phyloP scores from a whole-genome alignment of 1,140 invertebrate species.

The Lasioglossum baleicum region DNA sequence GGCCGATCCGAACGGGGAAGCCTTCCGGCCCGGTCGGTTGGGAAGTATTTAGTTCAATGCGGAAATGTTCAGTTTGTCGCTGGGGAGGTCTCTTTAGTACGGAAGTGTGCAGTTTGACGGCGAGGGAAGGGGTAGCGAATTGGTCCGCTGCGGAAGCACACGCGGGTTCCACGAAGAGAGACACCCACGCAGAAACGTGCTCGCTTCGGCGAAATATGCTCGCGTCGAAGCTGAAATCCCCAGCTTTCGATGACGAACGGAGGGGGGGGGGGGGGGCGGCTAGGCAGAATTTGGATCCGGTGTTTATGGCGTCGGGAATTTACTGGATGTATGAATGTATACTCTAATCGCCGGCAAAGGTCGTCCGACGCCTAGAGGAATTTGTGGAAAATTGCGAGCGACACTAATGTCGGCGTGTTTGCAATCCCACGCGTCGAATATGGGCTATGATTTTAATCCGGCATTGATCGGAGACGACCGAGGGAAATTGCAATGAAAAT shows the following conservation, averaged over 20 bases:
- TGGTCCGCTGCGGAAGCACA: constrained; percentile 10
- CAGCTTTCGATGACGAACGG: neutral
- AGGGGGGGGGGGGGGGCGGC: too few relatives aligned
- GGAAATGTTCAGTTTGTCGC: constrained; percentile 36
- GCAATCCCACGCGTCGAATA: too few relatives aligned
- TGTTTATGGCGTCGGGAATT: neutral
- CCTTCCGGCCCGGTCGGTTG: neutral
- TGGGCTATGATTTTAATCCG: too few relatives aligned
- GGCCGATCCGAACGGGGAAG: neutral
- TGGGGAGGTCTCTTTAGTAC: constrained; percentile 11
- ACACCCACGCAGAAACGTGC: neutral
- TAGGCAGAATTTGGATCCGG: neutral
- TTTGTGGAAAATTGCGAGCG: too few relatives aligned
- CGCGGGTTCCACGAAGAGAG: constrained; percentile 1
- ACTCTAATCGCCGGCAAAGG: too few relatives aligned
- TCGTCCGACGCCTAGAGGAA: too few relatives aligned
- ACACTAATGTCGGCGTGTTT: too few relatives aligned
- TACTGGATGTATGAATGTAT: too few relatives aligned
- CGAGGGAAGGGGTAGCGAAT: constrained; percentile 7
- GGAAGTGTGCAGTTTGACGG: constrained; percentile 28
- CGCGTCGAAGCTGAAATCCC: neutral
- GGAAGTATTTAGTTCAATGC: constrained; percentile 27
- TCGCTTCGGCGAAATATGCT: neutral
- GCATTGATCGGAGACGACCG: too few relatives aligned
- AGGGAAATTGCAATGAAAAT: too few relatives aligned